Evolutionary conservation across 2,888 invertebrate genomes (phyloP).

Genomic region (Tetrapedia diversipes): DNA sequence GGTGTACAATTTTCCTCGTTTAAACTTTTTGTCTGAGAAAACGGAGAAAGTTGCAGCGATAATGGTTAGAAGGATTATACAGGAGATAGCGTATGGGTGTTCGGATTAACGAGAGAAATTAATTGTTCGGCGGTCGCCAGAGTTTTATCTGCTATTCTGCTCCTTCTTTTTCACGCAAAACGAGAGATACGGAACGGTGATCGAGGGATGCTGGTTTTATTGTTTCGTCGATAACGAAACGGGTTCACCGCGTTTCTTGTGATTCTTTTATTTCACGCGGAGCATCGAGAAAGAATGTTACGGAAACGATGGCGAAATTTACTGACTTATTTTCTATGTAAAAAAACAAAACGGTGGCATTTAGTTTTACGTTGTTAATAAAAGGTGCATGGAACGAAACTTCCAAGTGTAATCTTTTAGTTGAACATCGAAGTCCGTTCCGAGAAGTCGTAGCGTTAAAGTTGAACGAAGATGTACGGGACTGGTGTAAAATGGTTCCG

Average conservation of each 20-base stretch:
- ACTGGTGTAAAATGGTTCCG: not conserved
- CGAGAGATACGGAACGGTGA: not conserved
- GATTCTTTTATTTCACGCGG: constrained; percentile 2
- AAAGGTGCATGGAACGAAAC: too few relatives aligned
- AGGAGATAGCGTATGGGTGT: not conserved
- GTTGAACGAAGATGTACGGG: constrained; percentile 1
- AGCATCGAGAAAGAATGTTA: not conserved
- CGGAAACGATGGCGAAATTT: not conserved
- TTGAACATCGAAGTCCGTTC: not conserved
- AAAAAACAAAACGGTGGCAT: not conserved
- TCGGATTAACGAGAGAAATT: constrained; percentile 17
- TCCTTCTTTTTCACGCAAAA: not conserved
- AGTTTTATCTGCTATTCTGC: not conserved
- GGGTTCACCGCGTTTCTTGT: not conserved
- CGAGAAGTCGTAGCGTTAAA: not conserved
- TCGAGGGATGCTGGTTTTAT: constrained; percentile 8
- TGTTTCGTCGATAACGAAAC: constrained; percentile 6
- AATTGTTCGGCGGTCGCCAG: not conserved
- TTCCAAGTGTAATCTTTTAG: not conserved
- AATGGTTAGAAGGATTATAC: not conserved
- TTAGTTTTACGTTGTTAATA: not conserved
- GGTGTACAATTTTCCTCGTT: not conserved
- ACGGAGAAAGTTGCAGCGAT: not conserved
- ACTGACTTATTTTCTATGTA: not conserved
- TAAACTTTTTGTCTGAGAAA: not conserved